A percentile compares a stretch with the other conserved stretches of the same genome.
These are phyloP conservation scores for Columbina picui DNA, from an alignment of 2,113 vertebrate genomes.

Conservation along the genomic window DNA sequence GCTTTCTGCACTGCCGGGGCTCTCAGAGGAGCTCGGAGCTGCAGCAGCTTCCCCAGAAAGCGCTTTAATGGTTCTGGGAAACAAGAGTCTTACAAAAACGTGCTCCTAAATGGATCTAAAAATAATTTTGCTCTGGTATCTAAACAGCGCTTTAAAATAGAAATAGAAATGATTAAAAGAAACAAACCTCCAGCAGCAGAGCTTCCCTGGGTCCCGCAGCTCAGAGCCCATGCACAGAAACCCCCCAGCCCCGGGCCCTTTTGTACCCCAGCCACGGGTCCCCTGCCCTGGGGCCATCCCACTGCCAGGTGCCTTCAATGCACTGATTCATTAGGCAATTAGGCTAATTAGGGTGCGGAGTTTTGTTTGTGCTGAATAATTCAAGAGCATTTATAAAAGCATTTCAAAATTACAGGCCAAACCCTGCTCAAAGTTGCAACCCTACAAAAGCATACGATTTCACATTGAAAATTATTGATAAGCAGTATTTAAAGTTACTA, in stretches of 20 bases:
- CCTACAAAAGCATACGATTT: fast-evolving
- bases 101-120: not conserved
- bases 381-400: not conserved
- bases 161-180: not conserved
- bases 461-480: fast-evolving
- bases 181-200: not conserved
- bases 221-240: fast-evolving
- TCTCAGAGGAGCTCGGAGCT: not conserved
- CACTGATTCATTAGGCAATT: fast-evolving
- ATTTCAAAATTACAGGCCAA: fast-evolving
- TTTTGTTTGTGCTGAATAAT: not conserved
- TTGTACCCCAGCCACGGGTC: fast-evolving
- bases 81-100: not conserved
- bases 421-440: not conserved
- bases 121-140: not conserved
- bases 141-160: not conserved
- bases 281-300: not conserved
- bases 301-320: fast-evolving
- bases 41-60: not conserved
- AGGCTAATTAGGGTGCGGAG: not conserved
- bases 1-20: not conserved
- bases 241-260: fast-evolving
- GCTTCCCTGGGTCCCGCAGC: not conserved
- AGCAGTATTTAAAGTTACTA: fast-evolving
- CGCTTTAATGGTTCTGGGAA: not conserved